Percentiles rank a stretch among this genome's conserved stretches.
Conservation (phyloP, 2,888 invertebrate species). For the Chorisops tibialis region DNA sequence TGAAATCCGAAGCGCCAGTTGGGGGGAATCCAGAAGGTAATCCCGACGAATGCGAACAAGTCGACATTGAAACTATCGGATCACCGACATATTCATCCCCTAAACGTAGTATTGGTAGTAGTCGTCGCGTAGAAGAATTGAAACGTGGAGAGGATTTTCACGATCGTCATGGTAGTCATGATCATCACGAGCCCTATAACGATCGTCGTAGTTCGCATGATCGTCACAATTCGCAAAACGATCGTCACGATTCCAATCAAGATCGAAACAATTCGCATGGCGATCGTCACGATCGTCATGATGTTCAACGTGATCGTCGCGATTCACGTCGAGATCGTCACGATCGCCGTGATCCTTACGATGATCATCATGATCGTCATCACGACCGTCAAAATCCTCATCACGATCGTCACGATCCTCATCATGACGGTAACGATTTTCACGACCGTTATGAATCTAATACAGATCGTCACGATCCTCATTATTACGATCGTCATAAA, state of each 20-base stretch:
- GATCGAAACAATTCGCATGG: too few relatives aligned
- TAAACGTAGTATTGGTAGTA: background rate
- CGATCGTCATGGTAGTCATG: too few relatives aligned
- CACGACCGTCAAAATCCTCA: too few relatives aligned
- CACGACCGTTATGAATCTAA: too few relatives aligned
- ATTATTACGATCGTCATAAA: constrained; percentile 28
- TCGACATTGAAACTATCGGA: constrained; percentile 30
- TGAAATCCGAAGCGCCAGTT: too few relatives aligned
- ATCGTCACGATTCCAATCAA: too few relatives aligned
- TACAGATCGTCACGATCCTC: constrained; percentile 2
- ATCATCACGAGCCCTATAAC: too few relatives aligned
- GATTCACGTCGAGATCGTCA: constrained; percentile 15
- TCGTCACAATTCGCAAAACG: too few relatives aligned
- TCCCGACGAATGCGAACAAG: constrained; percentile 18
- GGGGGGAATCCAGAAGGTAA: background rate
- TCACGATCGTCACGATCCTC: too few relatives aligned
- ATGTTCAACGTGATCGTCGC: too few relatives aligned
- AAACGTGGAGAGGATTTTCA: background rate
- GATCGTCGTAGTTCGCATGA: too few relatives aligned
- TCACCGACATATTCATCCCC: background rate
- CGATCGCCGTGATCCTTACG: constrained; percentile 40
- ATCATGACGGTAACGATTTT: too few relatives aligned
- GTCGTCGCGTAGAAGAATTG: background rate
- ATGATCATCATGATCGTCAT: constrained; percentile 32
- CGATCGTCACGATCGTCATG: background rate